Base-by-base conservation (phyloP, 2,113 vertebrate species). In the Cromileptes altivelis region DNA sequence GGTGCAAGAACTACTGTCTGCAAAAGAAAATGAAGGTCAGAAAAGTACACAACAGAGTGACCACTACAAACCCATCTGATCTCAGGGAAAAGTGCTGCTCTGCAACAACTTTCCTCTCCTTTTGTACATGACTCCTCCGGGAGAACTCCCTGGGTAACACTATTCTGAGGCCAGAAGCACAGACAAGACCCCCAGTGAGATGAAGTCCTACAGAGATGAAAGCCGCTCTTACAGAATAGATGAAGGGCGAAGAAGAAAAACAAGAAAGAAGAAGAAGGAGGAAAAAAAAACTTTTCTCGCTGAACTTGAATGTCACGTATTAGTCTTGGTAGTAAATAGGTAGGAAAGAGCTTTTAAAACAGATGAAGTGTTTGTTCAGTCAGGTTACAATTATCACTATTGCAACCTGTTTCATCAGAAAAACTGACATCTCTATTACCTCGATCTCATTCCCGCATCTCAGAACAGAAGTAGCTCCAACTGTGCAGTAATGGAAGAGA, bases 391-490 rank as follows among this genome's bases (percentile, higher is more conserved):
- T 52, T 69, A 69, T 52, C 37, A 37, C 68, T 30, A 25, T 89
- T 90, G 68, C 86, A 77, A 55, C 70, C 68, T 78, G 58, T 93
- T 93, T 87, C 81, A 80, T 91, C 90, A 92, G 80, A 85, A 76
- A 75, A 12, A 18, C 63, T 87, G 75, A 86, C 89, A 90, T 55
- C 61, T 78, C 56, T 21, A 37, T 76, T 81, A 74, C 85, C 85
- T 87, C 50, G 2, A 37, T 87, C 87, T 92, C 69, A 74, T 86
- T 81, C 78, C 64, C 63, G 61, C 74, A 21, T 88, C 70, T 83
- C 53, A 70, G 68, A 89, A 81, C 71, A 79, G 63, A 88, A 79
- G 73, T 87, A 81, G 87, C 89, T 91, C 77, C 78, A 60, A 82
- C 85, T 91, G 70, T 75, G 80, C 82, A 78, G 75, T 89, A 90